Evolutionary conservation across 2,797 vertebrate genomes (phyloP).

Genomic region (Nannoperca australis): DNA sequence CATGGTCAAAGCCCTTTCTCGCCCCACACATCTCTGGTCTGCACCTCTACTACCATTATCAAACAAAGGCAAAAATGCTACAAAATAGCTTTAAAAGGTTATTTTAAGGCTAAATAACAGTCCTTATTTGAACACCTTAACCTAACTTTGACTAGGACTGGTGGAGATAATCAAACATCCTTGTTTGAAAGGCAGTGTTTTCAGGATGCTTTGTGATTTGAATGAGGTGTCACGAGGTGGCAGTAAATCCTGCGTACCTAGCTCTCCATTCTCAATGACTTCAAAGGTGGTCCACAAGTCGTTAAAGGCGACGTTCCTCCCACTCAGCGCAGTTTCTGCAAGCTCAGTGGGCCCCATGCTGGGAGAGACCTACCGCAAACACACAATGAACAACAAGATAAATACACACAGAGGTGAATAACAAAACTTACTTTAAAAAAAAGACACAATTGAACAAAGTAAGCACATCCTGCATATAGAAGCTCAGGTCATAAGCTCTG

Average conservation of each 20-base stretch:
- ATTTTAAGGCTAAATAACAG: background rate
- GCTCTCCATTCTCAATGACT: constrained; percentile 95
- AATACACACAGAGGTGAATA: background rate
- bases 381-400: background rate
- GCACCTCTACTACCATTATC: background rate
- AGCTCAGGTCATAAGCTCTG: constrained; percentile 4
- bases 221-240: background rate
- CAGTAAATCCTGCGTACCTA: constrained; percentile 84
- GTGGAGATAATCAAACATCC: background rate
- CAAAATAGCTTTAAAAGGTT: background rate
- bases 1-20: no score
- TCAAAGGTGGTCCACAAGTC: constrained; percentile 93
- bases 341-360: constrained; percentile 91
- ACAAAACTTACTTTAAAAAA: background rate
- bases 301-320: constrained; percentile 84
- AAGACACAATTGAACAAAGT: background rate
- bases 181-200: background rate
- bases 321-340: constrained; percentile 87
- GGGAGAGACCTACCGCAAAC: constrained; percentile 88
- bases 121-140: background rate
- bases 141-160: background rate
- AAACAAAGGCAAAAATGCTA: background rate
- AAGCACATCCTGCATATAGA: constrained; percentile 7
- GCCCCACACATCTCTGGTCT: background rate
- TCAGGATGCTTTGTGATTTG: background rate